Base-by-base conservation (phyloP, 2,797 vertebrate genomes). In the Triplophysa bombifrons region DNA sequence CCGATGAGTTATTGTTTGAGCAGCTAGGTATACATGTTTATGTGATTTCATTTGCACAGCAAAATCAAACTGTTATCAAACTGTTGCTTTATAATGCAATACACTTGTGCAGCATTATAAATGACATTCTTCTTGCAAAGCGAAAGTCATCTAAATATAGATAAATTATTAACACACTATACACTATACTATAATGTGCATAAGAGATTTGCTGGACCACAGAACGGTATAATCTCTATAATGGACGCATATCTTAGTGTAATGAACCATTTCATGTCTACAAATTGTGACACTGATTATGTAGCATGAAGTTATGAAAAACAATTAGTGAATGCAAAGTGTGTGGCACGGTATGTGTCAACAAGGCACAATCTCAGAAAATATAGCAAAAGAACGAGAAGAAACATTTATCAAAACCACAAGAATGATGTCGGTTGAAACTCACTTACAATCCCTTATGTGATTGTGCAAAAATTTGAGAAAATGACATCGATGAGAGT, bases 191-290 rank as follows among this genome's bases (percentile, higher is more conserved):
- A 41, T 7, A 10, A 41, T 41, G 41, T 41, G 41, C 41, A 41
- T 41, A 41, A 41, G 9, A 41, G 41, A 41, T 55, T 20, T 20
- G 9, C 53, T 55, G 53, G 53, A 55, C 53, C 53, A 16, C 56
- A 60, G 56, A 30, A 61, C 14, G 3, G 13, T 27, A 30, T 17
- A 17, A 16, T 9, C 4, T 14, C 7, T 8, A 30, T 30, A 30
- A 30, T 61, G 60, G 60, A 61, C 55, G 25, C 55, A 58, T 25
- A 58, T 61, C 60, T 61, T 16, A 61, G 60, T 61, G 60, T 30
- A 30, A 61, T 30, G 27, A 61, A 61, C 6, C 60, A 34, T 61
- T 10, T 34, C 60, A 34, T 61, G 25, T 30, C 27, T 30, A 17
- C 60, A 61, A 27, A 61, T 30, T 30, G 25, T 17, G 25, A 61